Evolutionary conservation across 1,140 invertebrate species (phyloP).

Genomic region (Cyclargus thomasi): DNA sequence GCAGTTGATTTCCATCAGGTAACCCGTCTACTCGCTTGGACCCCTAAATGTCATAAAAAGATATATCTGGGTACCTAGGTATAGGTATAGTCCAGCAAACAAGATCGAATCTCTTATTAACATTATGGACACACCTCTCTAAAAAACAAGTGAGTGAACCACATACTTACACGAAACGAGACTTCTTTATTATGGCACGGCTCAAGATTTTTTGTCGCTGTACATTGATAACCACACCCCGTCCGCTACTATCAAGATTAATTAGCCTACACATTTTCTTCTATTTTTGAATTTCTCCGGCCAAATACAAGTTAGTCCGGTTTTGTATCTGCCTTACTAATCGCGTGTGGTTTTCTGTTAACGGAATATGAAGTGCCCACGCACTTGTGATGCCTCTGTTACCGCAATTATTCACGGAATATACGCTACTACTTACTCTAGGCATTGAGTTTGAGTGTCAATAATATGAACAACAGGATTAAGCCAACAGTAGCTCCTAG

Average conservation of each 20-base stretch:
- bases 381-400: no score
- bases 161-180: slow-evolving; percentile 31
- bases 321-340: neutral
- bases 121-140: slow-evolving; percentile 16
- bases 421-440: no score
- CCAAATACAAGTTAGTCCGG: neutral
- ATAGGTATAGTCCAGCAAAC: no score
- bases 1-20: no score
- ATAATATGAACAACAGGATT: no score
- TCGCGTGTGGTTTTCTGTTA: neutral
- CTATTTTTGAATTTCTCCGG: neutral
- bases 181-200: slow-evolving; percentile 25
- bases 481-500: no score
- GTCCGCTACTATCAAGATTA: slow-evolving; percentile 20
- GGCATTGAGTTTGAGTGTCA: no score
- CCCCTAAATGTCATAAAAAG: no score
- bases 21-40: no score
- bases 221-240: slow-evolving; percentile 26
- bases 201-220: slow-evolving; percentile 26
- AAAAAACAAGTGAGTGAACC: slow-evolving; percentile 19
- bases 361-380: neutral
- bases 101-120: neutral
- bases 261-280: neutral
- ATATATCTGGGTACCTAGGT: no score
- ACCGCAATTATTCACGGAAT: no score